phyloP scores from a whole-genome alignment of 2,888 invertebrate species.

The Rutpela maculata region DNA sequence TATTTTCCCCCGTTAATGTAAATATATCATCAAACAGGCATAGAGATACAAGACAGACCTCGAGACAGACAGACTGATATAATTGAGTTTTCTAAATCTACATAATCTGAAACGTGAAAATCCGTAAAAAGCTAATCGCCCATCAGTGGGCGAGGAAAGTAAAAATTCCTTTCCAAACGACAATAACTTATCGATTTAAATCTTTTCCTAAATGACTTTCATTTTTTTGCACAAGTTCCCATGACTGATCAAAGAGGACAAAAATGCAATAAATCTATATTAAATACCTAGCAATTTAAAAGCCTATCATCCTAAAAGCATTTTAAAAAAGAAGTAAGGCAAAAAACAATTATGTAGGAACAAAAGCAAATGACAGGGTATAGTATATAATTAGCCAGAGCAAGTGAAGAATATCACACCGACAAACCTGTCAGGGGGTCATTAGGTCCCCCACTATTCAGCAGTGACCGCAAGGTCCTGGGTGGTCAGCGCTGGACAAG shows the following conservation, averaged over 20 bases:
- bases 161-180: conserved; percentile 35
- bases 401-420: conserved; percentile 62
- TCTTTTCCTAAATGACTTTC: conserved; percentile 37
- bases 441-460: conserved; percentile 41
- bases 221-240: conserved; percentile 45
- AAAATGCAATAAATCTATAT: conserved; percentile 58
- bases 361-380: conserved; percentile 61
- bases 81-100: too few species aligned
- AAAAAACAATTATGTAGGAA: conserved; percentile 46
- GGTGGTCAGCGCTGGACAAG: conserved; percentile 55
- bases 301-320: conserved; percentile 59
- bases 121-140: too few species aligned
- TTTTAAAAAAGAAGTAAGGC: conserved; percentile 44
- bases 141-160: too few species aligned
- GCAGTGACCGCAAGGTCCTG: conserved; percentile 59
- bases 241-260: conserved; percentile 44
- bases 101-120: too few species aligned
- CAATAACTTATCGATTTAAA: too few species aligned
- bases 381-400: conserved; percentile 59
- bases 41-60: too few species aligned
- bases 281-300: conserved; percentile 56
- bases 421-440: conserved; percentile 41
- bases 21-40: too few species aligned
- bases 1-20: too few species aligned
- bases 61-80: too few species aligned